Evolutionary conservation across 2,797 vertebrate species (phyloP).

Genomic region (Macropus fuliginosus): DNA sequence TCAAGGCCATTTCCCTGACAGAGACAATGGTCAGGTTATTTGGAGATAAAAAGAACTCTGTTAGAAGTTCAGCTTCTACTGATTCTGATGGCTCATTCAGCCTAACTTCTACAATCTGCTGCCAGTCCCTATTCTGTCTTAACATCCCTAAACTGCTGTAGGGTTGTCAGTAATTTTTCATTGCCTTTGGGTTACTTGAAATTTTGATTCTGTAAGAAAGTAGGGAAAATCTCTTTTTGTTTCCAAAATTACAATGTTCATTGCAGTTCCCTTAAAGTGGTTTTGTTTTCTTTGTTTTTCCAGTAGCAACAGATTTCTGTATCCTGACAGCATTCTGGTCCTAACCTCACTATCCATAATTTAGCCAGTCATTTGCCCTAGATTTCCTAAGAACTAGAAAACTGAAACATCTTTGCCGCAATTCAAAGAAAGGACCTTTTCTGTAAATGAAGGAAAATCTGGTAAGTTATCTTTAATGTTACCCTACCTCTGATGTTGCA

Average conservation of each 20-base stretch:
- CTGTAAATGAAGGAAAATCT: not conserved
- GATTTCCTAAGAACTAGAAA: not conserved
- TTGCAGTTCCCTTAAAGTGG: not conserved
- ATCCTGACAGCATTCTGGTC: not conserved
- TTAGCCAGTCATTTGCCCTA: not conserved
- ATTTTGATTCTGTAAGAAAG: not conserved
- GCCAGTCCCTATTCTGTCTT: not conserved
- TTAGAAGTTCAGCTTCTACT: not conserved
- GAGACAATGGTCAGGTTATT: not conserved
- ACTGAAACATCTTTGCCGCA: not conserved
- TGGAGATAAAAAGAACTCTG: not conserved
- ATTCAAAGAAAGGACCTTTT: not conserved
- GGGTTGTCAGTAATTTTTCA: not conserved
- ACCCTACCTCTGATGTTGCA: not conserved
- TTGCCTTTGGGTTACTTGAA: not conserved
- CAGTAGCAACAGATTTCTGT: not conserved
- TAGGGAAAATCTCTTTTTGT: not conserved
- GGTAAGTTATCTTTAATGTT: not conserved
- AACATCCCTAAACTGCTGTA: not conserved
- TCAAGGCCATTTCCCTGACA: not conserved
- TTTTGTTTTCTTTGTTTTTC: not conserved
- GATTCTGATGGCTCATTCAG: not conserved
- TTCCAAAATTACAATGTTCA: not conserved
- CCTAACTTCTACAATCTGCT: not conserved
- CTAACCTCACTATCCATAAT: not conserved